Base-by-base conservation (phyloP, 2,113 vertebrate genomes). In the Paracanthobrama guichenoti region DNA sequence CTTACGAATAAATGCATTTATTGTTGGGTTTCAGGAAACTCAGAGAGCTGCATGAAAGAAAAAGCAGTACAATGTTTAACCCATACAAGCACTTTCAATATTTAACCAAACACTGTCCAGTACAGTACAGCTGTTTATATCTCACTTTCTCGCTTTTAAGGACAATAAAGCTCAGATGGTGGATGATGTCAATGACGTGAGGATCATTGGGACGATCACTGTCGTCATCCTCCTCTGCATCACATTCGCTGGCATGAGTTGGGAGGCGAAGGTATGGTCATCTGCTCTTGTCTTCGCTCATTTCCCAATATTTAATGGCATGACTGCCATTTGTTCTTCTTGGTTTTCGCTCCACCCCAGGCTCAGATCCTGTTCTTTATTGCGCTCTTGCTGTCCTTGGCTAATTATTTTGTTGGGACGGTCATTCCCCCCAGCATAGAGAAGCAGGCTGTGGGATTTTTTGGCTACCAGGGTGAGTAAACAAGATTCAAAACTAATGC, bases 281-380 rank as follows among this genome's bases (percentile, higher is more conserved):
- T n/a, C 11, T 81, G 5, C 26, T 78, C 3, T 1, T 9, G 12
- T 18, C 28, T 55, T 2, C 14, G 12, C 6, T 13, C 1, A 11
- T 42, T 59, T 59, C 0, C 55, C 28, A 53, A 6, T 4, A 13
- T 5, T 57, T 71, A 20, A 71, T 12, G 20, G 16, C 48, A 57
- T 12, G 4, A 22, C 28, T 13, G 26, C 6, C 46, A 18, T 14
- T 55, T 9, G 16, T 20, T 77, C 13, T 53, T 1, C 4, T 8
- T 84, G 10, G 13, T 50, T 66, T 62, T 28, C 26, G 31, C 2
- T 71, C 50, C 48, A 31, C 84, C 48, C 50, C 26, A 96, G 95
- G 79, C 93, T 28, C 94, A 96, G 85, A 79, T 93, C 66, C 31
- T 94, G 31, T 94, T 95, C 87, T 96, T 96, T 26, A 16, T 92